phyloP scores from a whole-genome alignment of 2,797 vertebrate genomes.

The Gallinago solitaria region DNA sequence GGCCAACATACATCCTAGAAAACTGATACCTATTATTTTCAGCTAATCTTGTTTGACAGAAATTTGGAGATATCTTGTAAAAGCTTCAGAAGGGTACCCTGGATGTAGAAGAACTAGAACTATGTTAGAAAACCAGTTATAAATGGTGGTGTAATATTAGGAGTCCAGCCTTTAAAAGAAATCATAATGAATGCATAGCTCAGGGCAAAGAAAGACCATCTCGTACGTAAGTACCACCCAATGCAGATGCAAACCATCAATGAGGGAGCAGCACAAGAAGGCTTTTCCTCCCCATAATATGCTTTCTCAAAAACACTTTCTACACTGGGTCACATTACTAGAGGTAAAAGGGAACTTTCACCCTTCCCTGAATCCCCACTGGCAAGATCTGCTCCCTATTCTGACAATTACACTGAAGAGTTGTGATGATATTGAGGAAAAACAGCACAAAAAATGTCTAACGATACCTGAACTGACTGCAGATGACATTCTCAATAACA shows the following conservation, averaged over 20 bases:
- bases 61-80: fast-evolving
- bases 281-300: background rate
- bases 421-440: background rate
- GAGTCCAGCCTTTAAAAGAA: background rate
- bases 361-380: background rate
- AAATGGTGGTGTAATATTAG: background rate
- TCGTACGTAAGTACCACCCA: fast-evolving
- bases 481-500: background rate
- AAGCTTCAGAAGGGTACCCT: background rate
- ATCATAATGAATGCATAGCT: background rate
- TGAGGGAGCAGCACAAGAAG: background rate
- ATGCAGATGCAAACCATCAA: background rate
- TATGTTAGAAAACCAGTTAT: background rate
- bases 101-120: background rate
- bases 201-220: background rate
- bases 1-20: background rate
- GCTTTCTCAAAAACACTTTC: background rate
- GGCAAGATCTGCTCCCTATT: background rate
- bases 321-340: background rate
- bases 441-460: background rate
- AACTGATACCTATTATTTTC: background rate
- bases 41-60: background rate
- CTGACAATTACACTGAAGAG: background rate
- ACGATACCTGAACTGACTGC: background rate
- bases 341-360: background rate